Evolutionary conservation across 2,797 vertebrate genomes (phyloP), one percentile per base, ranked within the genome.

Genomic region (Periparus ater): DNA sequence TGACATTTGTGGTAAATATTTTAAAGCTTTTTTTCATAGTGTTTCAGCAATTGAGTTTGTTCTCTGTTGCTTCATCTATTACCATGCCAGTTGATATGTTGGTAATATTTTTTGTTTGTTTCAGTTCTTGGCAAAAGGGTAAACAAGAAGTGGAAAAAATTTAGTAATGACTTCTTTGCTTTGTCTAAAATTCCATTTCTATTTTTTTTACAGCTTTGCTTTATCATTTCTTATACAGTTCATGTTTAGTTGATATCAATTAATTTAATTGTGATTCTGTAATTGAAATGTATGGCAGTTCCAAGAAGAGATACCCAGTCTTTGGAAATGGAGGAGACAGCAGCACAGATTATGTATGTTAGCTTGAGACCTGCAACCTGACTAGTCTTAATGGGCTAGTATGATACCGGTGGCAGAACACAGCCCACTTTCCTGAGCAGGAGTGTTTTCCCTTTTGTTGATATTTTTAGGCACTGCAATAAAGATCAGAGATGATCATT

Each of bases 351-450:
- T 18, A 40, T 19, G 6, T 10, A 4, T 29, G 25, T 55, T 79
- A 26, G 30, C 32, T 48, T 53, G 36, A 58, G 27, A 40, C 48
- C 19, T 60, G 22, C 30, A 80, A 38, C 10, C 57, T 44, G 38
- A 32, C 45, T 54, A 25, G 14, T 25, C 29, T 80, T 29, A 40
- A 2, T 14, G 48, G 30, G 47, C 34, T 34, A 7, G 17, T 17
- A 47, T 0, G 0, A 13, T 2, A 14, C 27, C 34, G 36, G 11
- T 25, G 26, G 10, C 42, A 84, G 48, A 86, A n/a, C 29, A 32
- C 9, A 71, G 45, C 23, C 25, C 44, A 13, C 21, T 73, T 79
- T 51, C 17, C 60, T 63, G 11, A 76, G 22, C 61, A 89, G 19
- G 9, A 80, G 21, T 18, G 18, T 4, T 75, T 18, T 85, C 51